Evolutionary conservation across 2,888 invertebrate species (phyloP).

Genomic region (Tenthredo amoena): DNA sequence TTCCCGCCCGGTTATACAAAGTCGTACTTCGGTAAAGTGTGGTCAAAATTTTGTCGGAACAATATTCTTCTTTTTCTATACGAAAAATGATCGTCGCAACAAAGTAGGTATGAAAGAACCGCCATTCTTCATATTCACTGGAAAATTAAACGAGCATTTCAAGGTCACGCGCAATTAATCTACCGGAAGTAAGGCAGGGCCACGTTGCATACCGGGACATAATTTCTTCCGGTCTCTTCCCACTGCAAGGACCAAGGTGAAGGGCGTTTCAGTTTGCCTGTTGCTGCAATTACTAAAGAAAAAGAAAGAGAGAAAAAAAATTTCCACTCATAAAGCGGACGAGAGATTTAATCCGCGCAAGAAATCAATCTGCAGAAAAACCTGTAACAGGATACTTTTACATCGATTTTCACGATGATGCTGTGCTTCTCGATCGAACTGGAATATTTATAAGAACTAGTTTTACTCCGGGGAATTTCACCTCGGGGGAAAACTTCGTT

Average conservation of each 20-base stretch:
- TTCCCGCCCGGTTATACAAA: background rate
- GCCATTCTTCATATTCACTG: background rate
- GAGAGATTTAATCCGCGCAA: background rate
- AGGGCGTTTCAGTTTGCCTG: slow-evolving; percentile 14
- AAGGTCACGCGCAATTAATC: slow-evolving; percentile 29
- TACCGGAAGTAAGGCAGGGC: slow-evolving; percentile 42
- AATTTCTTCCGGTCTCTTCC: slow-evolving; percentile 44
- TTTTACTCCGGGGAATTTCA: no score
- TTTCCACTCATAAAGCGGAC: background rate
- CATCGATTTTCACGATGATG: background rate
- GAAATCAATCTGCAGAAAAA: background rate
- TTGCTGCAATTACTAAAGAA: background rate
- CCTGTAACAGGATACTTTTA: background rate
- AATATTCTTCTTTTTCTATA: background rate
- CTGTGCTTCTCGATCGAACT: background rate
- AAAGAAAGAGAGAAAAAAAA: background rate
- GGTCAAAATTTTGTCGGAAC: background rate
- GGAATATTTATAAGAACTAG: background rate
- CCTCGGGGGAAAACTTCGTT: no score
- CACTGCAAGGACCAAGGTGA: slow-evolving; percentile 41
- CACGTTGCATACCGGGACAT: slow-evolving; percentile 15
- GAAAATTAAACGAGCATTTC: background rate
- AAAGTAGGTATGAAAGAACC: background rate
- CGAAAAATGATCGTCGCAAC: background rate
- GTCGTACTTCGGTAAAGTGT: no score